phyloP scores from a whole-genome alignment of 92 coral and sea anemone species.

The Anthopleura xanthogrammica region DNA sequence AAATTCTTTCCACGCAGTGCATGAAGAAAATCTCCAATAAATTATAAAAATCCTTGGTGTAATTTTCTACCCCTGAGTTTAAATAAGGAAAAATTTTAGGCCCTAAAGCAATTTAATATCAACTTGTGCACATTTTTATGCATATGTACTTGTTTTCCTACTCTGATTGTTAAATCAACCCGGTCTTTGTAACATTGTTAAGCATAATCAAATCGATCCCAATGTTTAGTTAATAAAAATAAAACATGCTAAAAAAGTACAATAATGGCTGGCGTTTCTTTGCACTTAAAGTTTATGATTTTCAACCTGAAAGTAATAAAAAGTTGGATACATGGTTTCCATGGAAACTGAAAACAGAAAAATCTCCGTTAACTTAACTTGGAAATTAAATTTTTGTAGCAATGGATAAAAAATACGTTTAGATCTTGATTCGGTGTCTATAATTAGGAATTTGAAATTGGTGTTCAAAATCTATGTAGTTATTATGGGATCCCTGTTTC shows the following conservation, averaged over 20 bases:
- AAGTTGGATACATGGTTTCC: not conserved
- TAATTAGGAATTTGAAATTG: too few relatives aligned
- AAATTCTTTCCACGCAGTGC: not conserved
- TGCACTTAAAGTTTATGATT: not conserved
- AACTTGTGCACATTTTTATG: not conserved
- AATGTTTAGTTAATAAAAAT: not conserved
- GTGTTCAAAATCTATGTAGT: too few relatives aligned
- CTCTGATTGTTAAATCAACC: not conserved
- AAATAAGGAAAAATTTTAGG: not conserved
- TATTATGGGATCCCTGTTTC: too few relatives aligned
- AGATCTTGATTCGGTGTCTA: too few relatives aligned
- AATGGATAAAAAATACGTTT: too few relatives aligned
- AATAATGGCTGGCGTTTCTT: conserved; percentile 62
- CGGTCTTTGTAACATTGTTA: not conserved
- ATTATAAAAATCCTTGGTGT: not conserved
- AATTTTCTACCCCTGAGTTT: not conserved
- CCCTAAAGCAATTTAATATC: not conserved
- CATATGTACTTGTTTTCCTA: not conserved
- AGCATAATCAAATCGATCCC: not conserved
- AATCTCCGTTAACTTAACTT: too few relatives aligned
- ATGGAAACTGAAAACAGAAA: not conserved
- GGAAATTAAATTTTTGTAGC: too few relatives aligned
- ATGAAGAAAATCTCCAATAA: not conserved
- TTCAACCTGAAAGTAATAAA: not conserved
- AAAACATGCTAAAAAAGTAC: conserved; percentile 30